A percentile compares a stretch with the other conserved stretches of the same genome.
Conservation (phyloP, 2,113 vertebrate genomes). For the Podocnemis expansa region DNA sequence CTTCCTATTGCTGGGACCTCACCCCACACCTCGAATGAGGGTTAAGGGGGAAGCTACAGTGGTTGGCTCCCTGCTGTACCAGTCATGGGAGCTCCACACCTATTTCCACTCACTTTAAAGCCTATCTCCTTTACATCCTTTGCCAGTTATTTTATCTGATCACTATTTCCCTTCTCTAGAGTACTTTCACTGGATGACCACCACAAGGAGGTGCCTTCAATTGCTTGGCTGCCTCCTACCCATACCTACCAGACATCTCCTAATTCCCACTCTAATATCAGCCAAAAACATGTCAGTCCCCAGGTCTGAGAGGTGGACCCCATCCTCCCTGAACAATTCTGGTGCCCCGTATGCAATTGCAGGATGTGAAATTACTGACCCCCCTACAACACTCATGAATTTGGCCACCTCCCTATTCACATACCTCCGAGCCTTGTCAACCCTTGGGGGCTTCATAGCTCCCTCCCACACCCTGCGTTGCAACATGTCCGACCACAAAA, state of each 20-base stretch:
- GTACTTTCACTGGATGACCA: background rate
- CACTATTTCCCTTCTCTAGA: background rate
- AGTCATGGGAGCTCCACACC: background rate
- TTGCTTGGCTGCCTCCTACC: background rate
- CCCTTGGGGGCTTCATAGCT: background rate
- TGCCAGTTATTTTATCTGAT: background rate
- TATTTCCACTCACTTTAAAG: background rate
- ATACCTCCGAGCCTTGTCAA: background rate
- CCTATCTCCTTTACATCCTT: background rate
- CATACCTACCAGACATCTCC: background rate
- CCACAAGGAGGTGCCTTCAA: background rate
- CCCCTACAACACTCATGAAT: background rate
- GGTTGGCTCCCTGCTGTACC: background rate
- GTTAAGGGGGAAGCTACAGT: background rate
- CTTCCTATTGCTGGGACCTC: background rate
- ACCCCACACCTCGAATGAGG: background rate
- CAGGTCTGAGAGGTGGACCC: background rate
- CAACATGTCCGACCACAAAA: background rate
- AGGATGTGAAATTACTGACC: background rate
- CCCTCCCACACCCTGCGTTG: background rate
- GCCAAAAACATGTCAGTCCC: background rate
- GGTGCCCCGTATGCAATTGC: background rate
- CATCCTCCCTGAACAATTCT: background rate
- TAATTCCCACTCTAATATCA: background rate
- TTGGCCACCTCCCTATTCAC: background rate